Conservation (phyloP, 2,888 invertebrate genomes). For the Prionchulus punctatus region DNA sequence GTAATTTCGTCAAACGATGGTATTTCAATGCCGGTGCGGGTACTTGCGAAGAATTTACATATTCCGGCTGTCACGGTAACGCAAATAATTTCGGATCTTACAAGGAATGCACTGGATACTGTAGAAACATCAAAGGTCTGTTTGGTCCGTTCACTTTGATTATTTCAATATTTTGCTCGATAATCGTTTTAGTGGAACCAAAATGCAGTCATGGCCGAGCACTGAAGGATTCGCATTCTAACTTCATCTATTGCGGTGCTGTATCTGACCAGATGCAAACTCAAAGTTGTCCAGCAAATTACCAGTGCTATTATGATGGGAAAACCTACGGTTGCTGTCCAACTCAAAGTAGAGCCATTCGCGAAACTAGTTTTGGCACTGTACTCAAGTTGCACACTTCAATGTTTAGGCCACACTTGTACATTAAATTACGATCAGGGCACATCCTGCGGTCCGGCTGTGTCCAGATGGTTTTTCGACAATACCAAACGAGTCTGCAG, state of each 20-base stretch:
- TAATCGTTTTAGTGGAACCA: slow-evolving; percentile 19
- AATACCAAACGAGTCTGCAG: slow-evolving; percentile 18
- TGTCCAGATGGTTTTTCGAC: slow-evolving; percentile 30
- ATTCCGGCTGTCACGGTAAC: slow-evolving; percentile 29
- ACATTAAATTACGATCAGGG: slow-evolving; percentile 27
- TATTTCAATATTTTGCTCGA: not conserved
- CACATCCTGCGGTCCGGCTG: slow-evolving; percentile 28
- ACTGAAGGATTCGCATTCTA: slow-evolving; percentile 28
- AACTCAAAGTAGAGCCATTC: slow-evolving; percentile 19
- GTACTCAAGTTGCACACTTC: not conserved
- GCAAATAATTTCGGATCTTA: slow-evolving; percentile 30
- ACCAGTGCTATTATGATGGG: slow-evolving; percentile 31
- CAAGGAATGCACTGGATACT: slow-evolving; percentile 30
- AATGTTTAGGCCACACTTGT: slow-evolving; percentile 28
- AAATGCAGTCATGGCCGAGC: slow-evolving; percentile 31
- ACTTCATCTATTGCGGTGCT: slow-evolving; percentile 28
- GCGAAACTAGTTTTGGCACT: not conserved
- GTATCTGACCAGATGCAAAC: slow-evolving; percentile 17
- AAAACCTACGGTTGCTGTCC: slow-evolving; percentile 31
- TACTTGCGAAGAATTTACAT: slow-evolving; percentile 31
- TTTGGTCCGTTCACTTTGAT: slow-evolving; percentile 5
- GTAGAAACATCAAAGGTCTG: slow-evolving; percentile 25
- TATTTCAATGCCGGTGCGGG: slow-evolving; percentile 32
- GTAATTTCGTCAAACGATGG: slow-evolving; percentile 29
- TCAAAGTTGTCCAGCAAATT: slow-evolving; percentile 28